Percentiles rank a stretch among this genome's conserved stretches.
phyloP scores from a whole-genome alignment of 2,113 vertebrate genomes.

The Sardina pilchardus region DNA sequence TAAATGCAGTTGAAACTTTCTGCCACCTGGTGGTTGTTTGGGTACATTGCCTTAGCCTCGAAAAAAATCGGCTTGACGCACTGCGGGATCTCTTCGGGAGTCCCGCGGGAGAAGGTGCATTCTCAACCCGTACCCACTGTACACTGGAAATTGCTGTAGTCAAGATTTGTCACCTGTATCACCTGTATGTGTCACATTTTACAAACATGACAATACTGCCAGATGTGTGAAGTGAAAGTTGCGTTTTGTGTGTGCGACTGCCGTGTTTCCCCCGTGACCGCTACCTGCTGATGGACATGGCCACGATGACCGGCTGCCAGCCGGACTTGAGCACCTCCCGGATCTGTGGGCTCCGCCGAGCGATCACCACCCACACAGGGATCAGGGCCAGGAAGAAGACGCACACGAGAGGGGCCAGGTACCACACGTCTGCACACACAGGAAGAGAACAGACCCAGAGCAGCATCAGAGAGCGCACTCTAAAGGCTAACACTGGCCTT shows the following conservation, averaged over 20 bases:
- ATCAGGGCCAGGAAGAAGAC: constrained; percentile 79
- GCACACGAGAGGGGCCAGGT: constrained; percentile 81
- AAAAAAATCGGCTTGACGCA: too few species aligned
- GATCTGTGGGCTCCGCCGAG: constrained; percentile 78
- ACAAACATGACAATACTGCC: background rate
- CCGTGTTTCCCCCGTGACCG: too few species aligned
- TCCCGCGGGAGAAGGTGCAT: too few species aligned
- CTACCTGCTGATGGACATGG: constrained; percentile 96
- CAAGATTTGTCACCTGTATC: background rate
- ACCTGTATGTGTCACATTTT: too few species aligned
- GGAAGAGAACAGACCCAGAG: background rate
- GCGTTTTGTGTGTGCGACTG: background rate
- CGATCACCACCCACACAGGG: constrained; percentile 84
- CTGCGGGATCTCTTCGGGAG: too few species aligned
- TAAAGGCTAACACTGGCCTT: background rate
- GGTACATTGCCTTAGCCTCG: too few species aligned
- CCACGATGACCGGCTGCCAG: constrained; percentile 92
- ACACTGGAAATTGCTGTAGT: too few species aligned
- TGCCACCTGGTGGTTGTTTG: too few species aligned
- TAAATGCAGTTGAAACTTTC: too few species aligned
- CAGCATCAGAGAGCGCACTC: background rate
- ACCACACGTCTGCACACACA: constrained; percentile 74
- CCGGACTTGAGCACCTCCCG: constrained; percentile 83
- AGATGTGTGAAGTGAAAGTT: background rate
- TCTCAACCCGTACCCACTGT: too few species aligned